Conservation (phyloP, 2,888 invertebrate genomes). For the Andrena bicolor region DNA sequence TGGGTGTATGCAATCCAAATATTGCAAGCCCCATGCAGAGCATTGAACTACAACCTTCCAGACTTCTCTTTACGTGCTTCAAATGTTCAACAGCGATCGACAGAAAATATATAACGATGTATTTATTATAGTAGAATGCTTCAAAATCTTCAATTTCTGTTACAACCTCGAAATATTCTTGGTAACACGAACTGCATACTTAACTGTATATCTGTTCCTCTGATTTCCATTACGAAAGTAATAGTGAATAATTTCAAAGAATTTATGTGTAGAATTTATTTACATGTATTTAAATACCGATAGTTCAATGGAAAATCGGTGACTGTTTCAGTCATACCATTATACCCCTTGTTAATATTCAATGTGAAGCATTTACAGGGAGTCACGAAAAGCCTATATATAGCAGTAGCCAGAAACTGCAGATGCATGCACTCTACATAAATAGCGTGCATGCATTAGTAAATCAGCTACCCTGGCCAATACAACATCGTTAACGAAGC, state of each 20-base stretch:
- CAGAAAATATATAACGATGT: background rate
- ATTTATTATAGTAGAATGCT: background rate
- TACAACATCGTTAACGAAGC: background rate
- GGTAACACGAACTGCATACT: background rate
- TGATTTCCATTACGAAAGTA: too few species aligned
- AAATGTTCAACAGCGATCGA: background rate
- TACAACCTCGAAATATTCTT: background rate
- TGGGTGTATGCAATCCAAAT: constrained; percentile 35
- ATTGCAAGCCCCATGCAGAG: constrained; percentile 5
- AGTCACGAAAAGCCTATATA: background rate
- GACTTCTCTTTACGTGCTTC: background rate
- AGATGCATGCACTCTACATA: constrained; percentile 1
- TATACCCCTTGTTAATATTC: background rate
- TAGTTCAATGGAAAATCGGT: background rate
- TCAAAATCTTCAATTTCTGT: background rate
- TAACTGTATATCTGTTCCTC: background rate
- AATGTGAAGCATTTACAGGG: constrained; percentile 6
- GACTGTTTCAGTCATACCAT: background rate
- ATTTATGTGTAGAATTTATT: background rate
- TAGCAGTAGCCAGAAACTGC: constrained; percentile 8
- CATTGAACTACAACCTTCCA: background rate
- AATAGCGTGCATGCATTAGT: background rate
- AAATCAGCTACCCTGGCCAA: background rate
- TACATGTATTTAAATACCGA: background rate
- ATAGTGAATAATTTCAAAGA: too few species aligned